Evolutionary conservation across 2,888 invertebrate genomes (phyloP).

Genomic region (Ophion costatus): DNA sequence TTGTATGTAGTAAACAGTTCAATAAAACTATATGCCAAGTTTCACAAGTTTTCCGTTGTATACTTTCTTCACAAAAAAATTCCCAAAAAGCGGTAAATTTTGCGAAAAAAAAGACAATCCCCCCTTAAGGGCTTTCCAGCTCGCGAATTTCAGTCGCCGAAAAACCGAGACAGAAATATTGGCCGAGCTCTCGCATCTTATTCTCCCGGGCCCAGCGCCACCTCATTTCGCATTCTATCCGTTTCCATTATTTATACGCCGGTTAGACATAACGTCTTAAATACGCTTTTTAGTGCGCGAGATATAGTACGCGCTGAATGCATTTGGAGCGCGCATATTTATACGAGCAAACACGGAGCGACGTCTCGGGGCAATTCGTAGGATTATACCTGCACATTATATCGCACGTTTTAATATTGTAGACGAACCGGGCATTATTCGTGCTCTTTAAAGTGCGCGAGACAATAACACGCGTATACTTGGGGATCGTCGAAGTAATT

Average conservation of each 20-base stretch:
- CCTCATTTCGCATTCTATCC: constrained; percentile 58
- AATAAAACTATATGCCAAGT: too few species aligned
- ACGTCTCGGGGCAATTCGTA: neutral
- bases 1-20: too few species aligned
- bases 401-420: neutral
- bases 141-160: neutral
- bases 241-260: constrained; percentile 63
- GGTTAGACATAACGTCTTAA: constrained; percentile 61
- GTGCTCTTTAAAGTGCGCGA: neutral
- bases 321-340: neutral
- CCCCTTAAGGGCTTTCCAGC: neutral
- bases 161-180: constrained; percentile 11
- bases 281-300: constrained; percentile 53
- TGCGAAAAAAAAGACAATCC: too few species aligned
- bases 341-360: constrained; percentile 6
- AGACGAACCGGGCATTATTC: neutral
- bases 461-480: too few species aligned
- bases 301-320: constrained; percentile 16
- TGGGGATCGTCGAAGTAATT: too few species aligned
- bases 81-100: too few species aligned
- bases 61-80: too few species aligned
- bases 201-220: constrained; percentile 1
- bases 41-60: too few species aligned
- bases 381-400: neutral
- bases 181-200: constrained; percentile 28